A percentile compares a stretch with the other conserved stretches of the same genome.
Conservation (phyloP, 2,888 invertebrate genomes). For the Ramazzottius varieornatus region DNA sequence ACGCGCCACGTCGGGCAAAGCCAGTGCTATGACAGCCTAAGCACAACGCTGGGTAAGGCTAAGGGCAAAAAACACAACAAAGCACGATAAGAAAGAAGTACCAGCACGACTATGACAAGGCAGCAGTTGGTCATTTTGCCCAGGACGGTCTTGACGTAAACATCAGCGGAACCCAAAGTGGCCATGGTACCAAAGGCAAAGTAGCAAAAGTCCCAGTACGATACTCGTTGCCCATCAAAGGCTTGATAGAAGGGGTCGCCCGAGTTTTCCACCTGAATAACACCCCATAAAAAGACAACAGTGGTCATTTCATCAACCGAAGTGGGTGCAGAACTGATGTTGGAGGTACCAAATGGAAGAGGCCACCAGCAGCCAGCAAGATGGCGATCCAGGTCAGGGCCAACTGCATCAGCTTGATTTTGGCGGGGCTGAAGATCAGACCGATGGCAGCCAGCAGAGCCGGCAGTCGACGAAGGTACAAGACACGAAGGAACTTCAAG, state of each 20-base stretch:
- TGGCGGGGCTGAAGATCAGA: slow-evolving; percentile 11
- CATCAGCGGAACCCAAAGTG: background rate
- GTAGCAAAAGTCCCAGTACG: slow-evolving; percentile 10
- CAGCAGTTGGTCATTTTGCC: slow-evolving; percentile 7
- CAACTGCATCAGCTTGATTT: slow-evolving; percentile 12
- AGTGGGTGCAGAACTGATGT: no score
- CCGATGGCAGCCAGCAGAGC: slow-evolving; percentile 13
- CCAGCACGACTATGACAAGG: background rate
- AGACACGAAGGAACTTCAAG: slow-evolving; percentile 12
- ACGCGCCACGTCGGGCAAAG: background rate
- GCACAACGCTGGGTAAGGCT: no score
- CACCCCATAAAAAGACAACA: background rate
- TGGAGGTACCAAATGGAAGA: slow-evolving; percentile 12
- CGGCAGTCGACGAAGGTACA: slow-evolving; percentile 12
- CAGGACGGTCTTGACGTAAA: slow-evolving; percentile 12
- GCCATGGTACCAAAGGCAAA: slow-evolving; percentile 14
- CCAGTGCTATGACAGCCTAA: background rate
- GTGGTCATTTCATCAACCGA: background rate
- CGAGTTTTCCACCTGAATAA: slow-evolving; percentile 11
- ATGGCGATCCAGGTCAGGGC: slow-evolving; percentile 11
- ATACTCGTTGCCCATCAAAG: slow-evolving; percentile 6
- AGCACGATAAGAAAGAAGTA: background rate
- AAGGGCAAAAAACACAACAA: no score
- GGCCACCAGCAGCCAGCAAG: slow-evolving; percentile 12
- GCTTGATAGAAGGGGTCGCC: slow-evolving; percentile 11